phyloP scores from a whole-genome alignment of 1,140 invertebrate species.

The Eurytemora carolleeae region DNA sequence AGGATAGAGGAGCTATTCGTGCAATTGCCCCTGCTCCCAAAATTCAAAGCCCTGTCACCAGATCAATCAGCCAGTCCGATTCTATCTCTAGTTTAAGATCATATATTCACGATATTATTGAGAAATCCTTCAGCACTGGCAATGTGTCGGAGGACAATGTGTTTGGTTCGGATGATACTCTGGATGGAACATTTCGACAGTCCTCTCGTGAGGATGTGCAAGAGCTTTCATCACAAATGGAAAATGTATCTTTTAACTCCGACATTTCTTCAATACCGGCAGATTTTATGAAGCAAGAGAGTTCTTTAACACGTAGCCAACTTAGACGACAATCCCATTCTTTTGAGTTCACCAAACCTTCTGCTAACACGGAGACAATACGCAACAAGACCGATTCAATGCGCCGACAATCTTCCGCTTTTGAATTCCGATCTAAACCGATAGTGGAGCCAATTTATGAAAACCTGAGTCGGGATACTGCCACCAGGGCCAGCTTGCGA shows the following conservation, averaged over 20 bases:
- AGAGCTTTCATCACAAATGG: not conserved
- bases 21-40: not conserved
- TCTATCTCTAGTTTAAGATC: not conserved
- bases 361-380: not conserved
- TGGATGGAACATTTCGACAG: not conserved
- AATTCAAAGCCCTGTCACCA: not conserved
- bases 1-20: not conserved
- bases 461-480: not conserved
- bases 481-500: not conserved
- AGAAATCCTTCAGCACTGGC: not conserved
- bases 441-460: not conserved
- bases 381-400: not conserved
- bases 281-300: not conserved
- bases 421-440: not conserved
- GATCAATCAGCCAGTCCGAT: not conserved
- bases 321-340: constrained; percentile 6
- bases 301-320: constrained; percentile 1
- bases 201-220: not conserved
- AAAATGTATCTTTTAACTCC: not conserved
- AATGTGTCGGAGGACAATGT: not conserved
- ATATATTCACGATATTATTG: not conserved
- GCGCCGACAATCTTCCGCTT: not conserved
- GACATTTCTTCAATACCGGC: too few relatives aligned
- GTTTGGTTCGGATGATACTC: not conserved
- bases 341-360: constrained; percentile 2